These are phyloP conservation scores for Cephus sareptanus DNA, from an alignment of 2,888 invertebrate genomes.

Conservation along the genomic window DNA sequence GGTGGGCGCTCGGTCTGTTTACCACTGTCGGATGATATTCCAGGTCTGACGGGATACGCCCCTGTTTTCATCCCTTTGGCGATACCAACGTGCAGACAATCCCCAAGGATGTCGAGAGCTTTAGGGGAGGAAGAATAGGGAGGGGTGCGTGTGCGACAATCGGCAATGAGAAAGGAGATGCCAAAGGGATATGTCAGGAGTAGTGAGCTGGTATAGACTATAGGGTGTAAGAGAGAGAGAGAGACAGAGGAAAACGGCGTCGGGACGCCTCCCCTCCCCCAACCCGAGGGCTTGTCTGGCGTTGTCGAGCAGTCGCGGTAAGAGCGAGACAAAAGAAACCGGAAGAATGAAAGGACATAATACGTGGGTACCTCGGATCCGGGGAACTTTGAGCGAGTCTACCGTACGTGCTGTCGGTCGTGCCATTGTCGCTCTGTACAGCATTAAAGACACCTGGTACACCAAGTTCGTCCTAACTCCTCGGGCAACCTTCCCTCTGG, in stretches of 20 bases:
- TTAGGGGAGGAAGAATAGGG: neutral
- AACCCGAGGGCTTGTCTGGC: constrained; percentile 3
- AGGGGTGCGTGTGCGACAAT: neutral
- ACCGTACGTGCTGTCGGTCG: neutral
- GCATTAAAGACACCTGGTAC: neutral
- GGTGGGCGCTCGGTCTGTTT: neutral
- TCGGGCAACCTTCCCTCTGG: neutral
- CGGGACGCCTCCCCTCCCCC: constrained; percentile 8
- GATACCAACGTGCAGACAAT: neutral
- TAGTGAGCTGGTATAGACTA: neutral
- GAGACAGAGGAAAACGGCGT: neutral
- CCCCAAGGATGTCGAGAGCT: neutral
- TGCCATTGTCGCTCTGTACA: neutral
- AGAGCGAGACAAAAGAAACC: constrained; percentile 20
- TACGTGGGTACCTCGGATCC: constrained; percentile 5
- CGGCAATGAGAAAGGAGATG: neutral
- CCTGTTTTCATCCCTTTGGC: neutral
- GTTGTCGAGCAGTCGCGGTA: neutral
- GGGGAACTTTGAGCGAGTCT: neutral
- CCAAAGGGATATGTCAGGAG: neutral
- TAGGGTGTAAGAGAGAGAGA: neutral
- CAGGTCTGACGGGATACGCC: neutral
- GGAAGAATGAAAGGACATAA: constrained; percentile 32
- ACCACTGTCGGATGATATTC: neutral
- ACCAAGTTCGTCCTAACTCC: neutral